Evolutionary conservation across 2,113 vertebrate species (phyloP).

Genomic region (Pandion haliaetus): DNA sequence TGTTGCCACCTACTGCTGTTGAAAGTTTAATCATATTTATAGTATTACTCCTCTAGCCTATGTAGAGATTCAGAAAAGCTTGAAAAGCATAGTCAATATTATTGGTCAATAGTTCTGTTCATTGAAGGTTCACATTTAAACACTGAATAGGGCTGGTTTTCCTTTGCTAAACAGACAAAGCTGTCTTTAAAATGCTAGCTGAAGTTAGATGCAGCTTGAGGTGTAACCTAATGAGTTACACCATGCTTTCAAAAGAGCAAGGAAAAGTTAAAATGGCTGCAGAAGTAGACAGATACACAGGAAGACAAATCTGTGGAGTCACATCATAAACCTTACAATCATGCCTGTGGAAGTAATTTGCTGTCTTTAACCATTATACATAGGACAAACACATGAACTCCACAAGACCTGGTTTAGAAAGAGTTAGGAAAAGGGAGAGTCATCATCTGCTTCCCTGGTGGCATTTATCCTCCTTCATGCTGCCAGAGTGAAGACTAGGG

Average conservation of each 20-base stretch:
- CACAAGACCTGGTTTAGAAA: background rate
- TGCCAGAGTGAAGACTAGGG: background rate
- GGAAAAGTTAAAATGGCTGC: background rate
- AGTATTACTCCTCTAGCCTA: background rate
- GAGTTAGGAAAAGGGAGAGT: background rate
- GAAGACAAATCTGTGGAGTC: background rate
- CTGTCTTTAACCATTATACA: background rate
- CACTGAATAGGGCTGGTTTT: background rate
- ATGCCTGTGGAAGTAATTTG: constrained; percentile 21
- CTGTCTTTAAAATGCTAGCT: background rate
- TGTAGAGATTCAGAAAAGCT: background rate
- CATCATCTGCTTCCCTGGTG: background rate
- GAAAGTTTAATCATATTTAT: constrained; percentile 1
- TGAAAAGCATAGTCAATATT: constrained; percentile 5
- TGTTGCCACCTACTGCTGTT: background rate
- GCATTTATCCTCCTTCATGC: background rate
- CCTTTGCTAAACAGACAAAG: background rate
- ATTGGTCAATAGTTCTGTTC: background rate
- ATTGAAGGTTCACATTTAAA: background rate
- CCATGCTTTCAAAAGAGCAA: background rate
- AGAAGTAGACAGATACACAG: background rate
- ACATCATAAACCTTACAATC: constrained; percentile 9
- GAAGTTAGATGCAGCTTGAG: background rate
- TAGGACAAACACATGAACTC: background rate
- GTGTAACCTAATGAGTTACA: constrained; percentile 7